phyloP scores from a whole-genome alignment of 2,888 invertebrate genomes.

The Esperia sulphurella region DNA sequence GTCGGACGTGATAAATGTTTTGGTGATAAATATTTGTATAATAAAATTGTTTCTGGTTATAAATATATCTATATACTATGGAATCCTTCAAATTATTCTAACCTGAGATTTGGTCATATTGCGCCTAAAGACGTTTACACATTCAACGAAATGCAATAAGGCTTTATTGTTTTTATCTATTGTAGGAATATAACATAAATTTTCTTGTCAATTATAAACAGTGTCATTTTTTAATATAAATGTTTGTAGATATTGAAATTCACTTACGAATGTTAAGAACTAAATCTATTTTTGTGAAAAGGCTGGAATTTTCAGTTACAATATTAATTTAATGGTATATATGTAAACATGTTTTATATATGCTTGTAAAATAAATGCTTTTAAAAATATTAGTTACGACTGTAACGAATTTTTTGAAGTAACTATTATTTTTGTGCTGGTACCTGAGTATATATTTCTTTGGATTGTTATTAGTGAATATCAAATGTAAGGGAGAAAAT shows the following conservation, averaged over 20 bases:
- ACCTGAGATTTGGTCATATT: too few relatives aligned
- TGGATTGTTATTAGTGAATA: neutral
- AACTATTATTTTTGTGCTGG: constrained; percentile 11
- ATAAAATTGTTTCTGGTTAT: too few relatives aligned
- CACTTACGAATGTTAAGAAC: neutral
- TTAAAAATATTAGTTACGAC: constrained; percentile 13
- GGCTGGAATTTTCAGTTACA: constrained; percentile 34
- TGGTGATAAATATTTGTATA: too few relatives aligned
- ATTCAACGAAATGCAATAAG: too few relatives aligned
- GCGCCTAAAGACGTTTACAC: too few relatives aligned
- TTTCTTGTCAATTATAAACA: constrained; percentile 16
- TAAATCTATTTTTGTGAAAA: constrained; percentile 25
- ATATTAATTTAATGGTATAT: constrained; percentile 10
- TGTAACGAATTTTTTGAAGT: neutral
- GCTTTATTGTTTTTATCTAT: too few relatives aligned
- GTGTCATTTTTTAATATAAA: constrained; percentile 1
- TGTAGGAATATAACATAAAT: neutral
- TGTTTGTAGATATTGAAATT: constrained; percentile 9
- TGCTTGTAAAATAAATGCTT: constrained; percentile 17
- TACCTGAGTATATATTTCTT: constrained; percentile 8
- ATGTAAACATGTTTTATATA: constrained; percentile 12
- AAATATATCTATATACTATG: too few relatives aligned
- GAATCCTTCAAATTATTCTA: too few relatives aligned
- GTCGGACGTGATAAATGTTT: too few relatives aligned
- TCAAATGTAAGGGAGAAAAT: neutral